Evolutionary conservation across 2,113 vertebrate genomes (phyloP).

Genomic region (Scomber japonicus): DNA sequence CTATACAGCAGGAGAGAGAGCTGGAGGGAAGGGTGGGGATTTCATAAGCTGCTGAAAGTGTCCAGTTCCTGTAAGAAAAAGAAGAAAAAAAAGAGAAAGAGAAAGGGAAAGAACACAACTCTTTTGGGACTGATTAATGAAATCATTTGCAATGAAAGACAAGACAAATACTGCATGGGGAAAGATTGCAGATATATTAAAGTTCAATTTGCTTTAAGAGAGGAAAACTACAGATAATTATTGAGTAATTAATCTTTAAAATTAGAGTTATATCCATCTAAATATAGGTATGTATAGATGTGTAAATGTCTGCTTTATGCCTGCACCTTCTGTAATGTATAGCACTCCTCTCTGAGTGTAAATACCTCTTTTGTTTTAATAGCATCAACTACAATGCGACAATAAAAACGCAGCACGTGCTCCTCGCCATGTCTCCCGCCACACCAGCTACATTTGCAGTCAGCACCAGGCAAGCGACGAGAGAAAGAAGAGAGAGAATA

Average conservation of each 20-base stretch:
- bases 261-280: constrained; percentile 3
- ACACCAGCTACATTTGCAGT: constrained; percentile 58
- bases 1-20: constrained; percentile 65
- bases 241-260: not conserved
- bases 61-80: constrained; percentile 66
- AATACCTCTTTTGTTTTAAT: constrained; percentile 31
- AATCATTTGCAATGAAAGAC: not conserved
- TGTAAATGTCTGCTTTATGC: constrained; percentile 6
- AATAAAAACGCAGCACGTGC: constrained; percentile 8
- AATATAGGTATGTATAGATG: not conserved
- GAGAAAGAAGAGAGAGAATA: constrained; percentile 29
- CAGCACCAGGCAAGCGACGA: constrained; percentile 50
- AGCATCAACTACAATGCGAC: constrained; percentile 35
- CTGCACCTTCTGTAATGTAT: not conserved
- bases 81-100: no score
- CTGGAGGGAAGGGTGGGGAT: constrained; percentile 77
- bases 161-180: not conserved
- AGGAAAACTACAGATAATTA: not conserved
- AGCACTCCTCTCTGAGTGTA: constrained; percentile 9
- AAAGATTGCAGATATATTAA: not conserved
- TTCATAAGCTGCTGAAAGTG: constrained; percentile 52
- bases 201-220: not conserved
- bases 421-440: constrained; percentile 44
- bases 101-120: constrained; percentile 35
- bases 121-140: constrained; percentile 20